Base-by-base conservation (phyloP, 2,888 invertebrate species). In the Brenthis ino region DNA sequence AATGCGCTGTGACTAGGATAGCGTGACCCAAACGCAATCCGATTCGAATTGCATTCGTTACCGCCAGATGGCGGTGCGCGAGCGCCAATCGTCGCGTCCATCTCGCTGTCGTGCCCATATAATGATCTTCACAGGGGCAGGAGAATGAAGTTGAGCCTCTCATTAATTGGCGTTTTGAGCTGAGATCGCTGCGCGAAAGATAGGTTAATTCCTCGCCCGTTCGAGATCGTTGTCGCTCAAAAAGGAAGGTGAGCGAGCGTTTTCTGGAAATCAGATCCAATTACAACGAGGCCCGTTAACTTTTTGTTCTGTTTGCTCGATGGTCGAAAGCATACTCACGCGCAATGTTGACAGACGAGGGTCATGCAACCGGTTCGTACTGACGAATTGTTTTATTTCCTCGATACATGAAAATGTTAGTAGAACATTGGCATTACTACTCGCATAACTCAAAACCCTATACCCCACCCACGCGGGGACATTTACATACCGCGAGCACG, bases 251-350 rank as follows among this genome's bases (percentile, higher is more conserved):
- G 88, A 89, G 87, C 88, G 90, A 85, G 82, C 87, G 86, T 87
- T 92, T 93, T 92, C 93, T 92, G 92, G 93, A 91, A 93, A 93
- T 93, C 93, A 89, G 92, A 93, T 92, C 92, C 92, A 93, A 92
- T 92, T 92, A 93, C 93, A 92, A 85, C 88, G 85, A 82, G 85
- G 85, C 83, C 91, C 88, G 90, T 91, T 89, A 88, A 87, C 85
- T 85, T 91, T 93, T 92, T 92, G 87, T 89, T 92, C 88, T 92
- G 87, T 92, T 92, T 91, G 85, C 84, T 83, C 84, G 80, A 82
- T 80, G 85, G 83, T 84, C 79, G 82, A 82, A 75, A 75, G 75
- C 73, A 69, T 73, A 75, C 84, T 86, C 89, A 86, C 89, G 83
- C 79, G 80, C 81, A 82, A 83, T 86, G 85, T 86, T 91, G 90